Evolutionary conservation across 2,888 invertebrate species (phyloP).

Genomic region (Drosophila siamana): DNA sequence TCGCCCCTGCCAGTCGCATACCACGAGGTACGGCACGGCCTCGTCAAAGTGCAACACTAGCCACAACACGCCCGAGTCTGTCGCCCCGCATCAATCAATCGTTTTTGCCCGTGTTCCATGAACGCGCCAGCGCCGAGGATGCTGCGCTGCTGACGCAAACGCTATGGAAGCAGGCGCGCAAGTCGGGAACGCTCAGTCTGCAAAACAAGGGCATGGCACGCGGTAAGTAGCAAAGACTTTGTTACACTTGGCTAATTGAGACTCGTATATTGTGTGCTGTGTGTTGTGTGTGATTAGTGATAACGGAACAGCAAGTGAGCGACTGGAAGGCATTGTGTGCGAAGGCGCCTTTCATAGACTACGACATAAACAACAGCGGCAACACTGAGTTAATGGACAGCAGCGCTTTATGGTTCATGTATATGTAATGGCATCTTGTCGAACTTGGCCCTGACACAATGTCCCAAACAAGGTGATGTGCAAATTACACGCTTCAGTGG

Average conservation of each 20-base stretch:
- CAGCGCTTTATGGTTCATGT: constrained; percentile 71
- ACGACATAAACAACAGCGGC: background rate
- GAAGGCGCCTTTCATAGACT: background rate
- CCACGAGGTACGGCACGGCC: constrained; percentile 49
- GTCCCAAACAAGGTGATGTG: constrained; percentile 56
- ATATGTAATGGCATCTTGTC: constrained; percentile 53
- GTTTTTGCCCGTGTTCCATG: constrained; percentile 88
- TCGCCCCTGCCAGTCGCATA: constrained; percentile 44
- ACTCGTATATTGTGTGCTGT: constrained; percentile 2
- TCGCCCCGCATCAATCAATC: constrained; percentile 68
- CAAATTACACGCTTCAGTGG: constrained; percentile 77
- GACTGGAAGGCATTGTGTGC: constrained; percentile 50
- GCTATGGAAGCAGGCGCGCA: constrained; percentile 92
- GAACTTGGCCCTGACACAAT: constrained; percentile 75
- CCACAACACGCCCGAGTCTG: constrained; percentile 36
- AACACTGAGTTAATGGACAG: constrained; percentile 49
- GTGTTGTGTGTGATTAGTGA: constrained; percentile 30
- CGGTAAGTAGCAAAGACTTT: constrained; percentile 86
- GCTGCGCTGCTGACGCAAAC: constrained; percentile 89
- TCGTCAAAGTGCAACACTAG: constrained; percentile 36
- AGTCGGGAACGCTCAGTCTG: constrained; percentile 92
- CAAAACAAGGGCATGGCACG: constrained; percentile 90
- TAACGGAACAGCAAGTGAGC: constrained; percentile 46
- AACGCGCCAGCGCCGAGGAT: constrained; percentile 87
- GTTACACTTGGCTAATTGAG: constrained; percentile 6